These are phyloP conservation scores for Polyommatus iphigenia DNA, from an alignment of 2,888 invertebrate genomes.

Conservation along the genomic window DNA sequence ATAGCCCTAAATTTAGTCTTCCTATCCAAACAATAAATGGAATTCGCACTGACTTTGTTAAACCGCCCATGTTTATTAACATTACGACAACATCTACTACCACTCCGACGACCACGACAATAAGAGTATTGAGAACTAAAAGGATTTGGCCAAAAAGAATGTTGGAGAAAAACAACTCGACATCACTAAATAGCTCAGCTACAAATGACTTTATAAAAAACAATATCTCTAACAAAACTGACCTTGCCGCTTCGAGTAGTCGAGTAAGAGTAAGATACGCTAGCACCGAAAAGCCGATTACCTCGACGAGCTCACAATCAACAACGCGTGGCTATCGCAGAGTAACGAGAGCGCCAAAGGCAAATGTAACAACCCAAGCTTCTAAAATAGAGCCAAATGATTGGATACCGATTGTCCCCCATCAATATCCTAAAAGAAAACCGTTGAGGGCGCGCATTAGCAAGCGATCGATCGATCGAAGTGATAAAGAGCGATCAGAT, in stretches of 20 bases:
- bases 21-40: slow-evolving; percentile 70
- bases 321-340: slow-evolving; percentile 61
- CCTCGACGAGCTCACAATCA: slow-evolving; percentile 45
- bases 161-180: slow-evolving; percentile 53
- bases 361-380: slow-evolving; percentile 50
- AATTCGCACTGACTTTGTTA: slow-evolving; percentile 60
- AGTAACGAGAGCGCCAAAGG: slow-evolving; percentile 64
- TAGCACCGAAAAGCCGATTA: slow-evolving; percentile 46
- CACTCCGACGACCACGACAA: slow-evolving; percentile 59
- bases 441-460: slow-evolving; percentile 48
- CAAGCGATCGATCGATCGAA: slow-evolving; percentile 45
- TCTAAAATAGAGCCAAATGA: slow-evolving; percentile 59
- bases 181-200: slow-evolving; percentile 47
- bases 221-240: slow-evolving; percentile 49
- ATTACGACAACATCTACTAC: slow-evolving; percentile 49
- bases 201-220: slow-evolving; percentile 49
- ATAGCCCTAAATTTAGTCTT: slow-evolving; percentile 60
- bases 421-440: slow-evolving; percentile 58
- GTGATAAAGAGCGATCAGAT: slow-evolving; percentile 45
- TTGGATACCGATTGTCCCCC: slow-evolving; percentile 72
- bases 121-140: slow-evolving; percentile 63
- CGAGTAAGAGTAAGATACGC: slow-evolving; percentile 51
- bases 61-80: slow-evolving; percentile 55
- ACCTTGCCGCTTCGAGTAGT: slow-evolving; percentile 54
- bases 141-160: slow-evolving; percentile 73